phyloP scores from a whole-genome alignment of 2,797 vertebrate species.

The Aulostomus chinensis region DNA sequence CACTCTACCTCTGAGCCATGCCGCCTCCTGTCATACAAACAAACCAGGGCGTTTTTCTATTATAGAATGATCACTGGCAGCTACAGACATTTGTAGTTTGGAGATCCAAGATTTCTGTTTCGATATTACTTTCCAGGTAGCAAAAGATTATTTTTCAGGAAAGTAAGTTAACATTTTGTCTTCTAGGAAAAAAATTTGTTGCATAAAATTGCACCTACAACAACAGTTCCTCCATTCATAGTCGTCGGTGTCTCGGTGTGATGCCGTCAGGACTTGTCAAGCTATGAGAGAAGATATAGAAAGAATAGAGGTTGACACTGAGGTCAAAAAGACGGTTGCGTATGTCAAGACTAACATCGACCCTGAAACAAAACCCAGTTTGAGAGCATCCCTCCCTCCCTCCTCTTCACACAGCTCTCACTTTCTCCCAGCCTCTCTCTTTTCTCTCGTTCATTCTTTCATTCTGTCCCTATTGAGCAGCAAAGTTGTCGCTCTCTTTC shows the following conservation, averaged over 20 bases:
- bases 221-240: background rate
- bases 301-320: constrained; percentile 37
- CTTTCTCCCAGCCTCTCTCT: constrained; percentile 51
- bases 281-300: constrained; percentile 11
- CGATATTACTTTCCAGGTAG: too few species aligned
- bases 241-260: constrained; percentile 19
- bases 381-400: constrained; percentile 19
- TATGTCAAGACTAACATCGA: constrained; percentile 50
- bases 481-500: constrained; percentile 69
- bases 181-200: too few species aligned
- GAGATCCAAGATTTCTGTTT: too few species aligned
- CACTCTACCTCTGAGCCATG: too few species aligned
- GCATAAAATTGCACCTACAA: too few species aligned
- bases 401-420: constrained; percentile 42
- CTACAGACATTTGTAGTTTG: too few species aligned
- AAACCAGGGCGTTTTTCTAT: too few species aligned
- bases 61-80: too few species aligned
- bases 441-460: constrained; percentile 55
- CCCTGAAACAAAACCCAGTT: constrained; percentile 58
- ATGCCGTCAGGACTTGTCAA: constrained; percentile 1
- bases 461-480: constrained; percentile 59
- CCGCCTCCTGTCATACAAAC: too few species aligned
- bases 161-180: too few species aligned
- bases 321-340: constrained; percentile 52
- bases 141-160: too few species aligned